phyloP scores from a whole-genome alignment of 2,888 invertebrate genomes.

The Cosmia trapezina region DNA sequence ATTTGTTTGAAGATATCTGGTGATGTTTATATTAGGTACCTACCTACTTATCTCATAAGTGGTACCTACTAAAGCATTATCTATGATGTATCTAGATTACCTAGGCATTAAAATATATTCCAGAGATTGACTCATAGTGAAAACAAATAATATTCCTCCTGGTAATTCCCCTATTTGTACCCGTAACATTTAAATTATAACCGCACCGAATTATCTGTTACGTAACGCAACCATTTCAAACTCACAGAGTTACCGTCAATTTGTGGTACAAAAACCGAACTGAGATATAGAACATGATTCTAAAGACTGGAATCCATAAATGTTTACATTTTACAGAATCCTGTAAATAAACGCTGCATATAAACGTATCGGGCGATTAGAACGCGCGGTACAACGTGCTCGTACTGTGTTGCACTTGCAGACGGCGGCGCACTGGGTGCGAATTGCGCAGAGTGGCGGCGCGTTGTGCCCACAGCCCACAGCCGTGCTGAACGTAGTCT shows the following conservation, averaged over 20 bases:
- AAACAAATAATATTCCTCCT: background rate
- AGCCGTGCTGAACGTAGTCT: conserved; percentile 70
- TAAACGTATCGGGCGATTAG: conserved; percentile 60
- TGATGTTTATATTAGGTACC: too few species aligned
- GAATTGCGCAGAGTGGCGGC: conserved; percentile 85
- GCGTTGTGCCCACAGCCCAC: conserved; percentile 67
- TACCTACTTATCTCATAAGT: too few species aligned
- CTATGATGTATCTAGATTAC: background rate
- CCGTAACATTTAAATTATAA: conserved; percentile 7
- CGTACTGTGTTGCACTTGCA: conserved; percentile 68
- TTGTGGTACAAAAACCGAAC: background rate
- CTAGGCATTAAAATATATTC: background rate
- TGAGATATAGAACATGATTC: conserved; percentile 11
- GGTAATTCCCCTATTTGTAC: conserved; percentile 10
- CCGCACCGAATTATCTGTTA: conserved; percentile 3
- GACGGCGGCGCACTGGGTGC: conserved; percentile 63
- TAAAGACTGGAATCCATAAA: conserved; percentile 35
- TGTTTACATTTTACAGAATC: conserved; percentile 57
- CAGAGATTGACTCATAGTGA: background rate
- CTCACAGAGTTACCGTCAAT: background rate
- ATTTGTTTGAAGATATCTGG: background rate
- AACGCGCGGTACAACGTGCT: conserved; percentile 54
- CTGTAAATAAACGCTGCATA: conserved; percentile 52
- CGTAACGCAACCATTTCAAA: conserved; percentile 5
- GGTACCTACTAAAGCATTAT: too few species aligned